Percentiles rank a stretch among this genome's conserved stretches.
Conservation (phyloP, 2,888 invertebrate species). For the Drosophila bunnanda region DNA sequence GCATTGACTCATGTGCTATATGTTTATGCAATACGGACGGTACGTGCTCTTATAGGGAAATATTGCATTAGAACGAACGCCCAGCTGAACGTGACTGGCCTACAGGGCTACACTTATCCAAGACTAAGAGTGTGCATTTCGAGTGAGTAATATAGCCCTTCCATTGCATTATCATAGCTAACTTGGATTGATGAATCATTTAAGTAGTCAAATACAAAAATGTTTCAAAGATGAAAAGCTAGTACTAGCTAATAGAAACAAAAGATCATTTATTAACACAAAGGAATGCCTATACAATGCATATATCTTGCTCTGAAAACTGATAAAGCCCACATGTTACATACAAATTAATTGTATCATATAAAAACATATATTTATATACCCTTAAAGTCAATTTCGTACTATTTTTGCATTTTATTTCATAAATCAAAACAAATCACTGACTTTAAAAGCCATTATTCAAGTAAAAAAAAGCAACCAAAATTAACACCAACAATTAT, state of each 20-base stretch:
- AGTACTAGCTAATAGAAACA: too few relatives aligned
- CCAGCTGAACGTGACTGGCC: constrained; percentile 37
- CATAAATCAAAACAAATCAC: neutral
- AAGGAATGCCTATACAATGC: too few relatives aligned
- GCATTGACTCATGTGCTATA: constrained; percentile 31
- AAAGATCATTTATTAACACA: too few relatives aligned
- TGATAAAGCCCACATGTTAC: too few relatives aligned
- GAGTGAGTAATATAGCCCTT: neutral
- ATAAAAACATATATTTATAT: neutral
- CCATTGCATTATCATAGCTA: neutral
- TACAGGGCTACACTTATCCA: constrained; percentile 2
- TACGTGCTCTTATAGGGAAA: constrained; percentile 65
- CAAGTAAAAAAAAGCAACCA: neutral
- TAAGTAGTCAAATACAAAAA: too few relatives aligned
- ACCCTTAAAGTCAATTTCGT: too few relatives aligned
- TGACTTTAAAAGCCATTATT: neutral
- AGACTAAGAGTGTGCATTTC: neutral
- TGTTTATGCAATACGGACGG: constrained; percentile 60
- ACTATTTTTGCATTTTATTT: neutral
- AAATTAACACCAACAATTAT: constrained; percentile 7
- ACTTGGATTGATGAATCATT: neutral
- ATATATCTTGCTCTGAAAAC: neutral
- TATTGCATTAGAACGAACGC: constrained; percentile 64
- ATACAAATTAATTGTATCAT: neutral
- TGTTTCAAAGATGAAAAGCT: too few relatives aligned